Evolutionary conservation across 2,888 invertebrate genomes (phyloP), one percentile per base, ranked within the genome.

Genomic region (Poecilobothrus nobilitatus): DNA sequence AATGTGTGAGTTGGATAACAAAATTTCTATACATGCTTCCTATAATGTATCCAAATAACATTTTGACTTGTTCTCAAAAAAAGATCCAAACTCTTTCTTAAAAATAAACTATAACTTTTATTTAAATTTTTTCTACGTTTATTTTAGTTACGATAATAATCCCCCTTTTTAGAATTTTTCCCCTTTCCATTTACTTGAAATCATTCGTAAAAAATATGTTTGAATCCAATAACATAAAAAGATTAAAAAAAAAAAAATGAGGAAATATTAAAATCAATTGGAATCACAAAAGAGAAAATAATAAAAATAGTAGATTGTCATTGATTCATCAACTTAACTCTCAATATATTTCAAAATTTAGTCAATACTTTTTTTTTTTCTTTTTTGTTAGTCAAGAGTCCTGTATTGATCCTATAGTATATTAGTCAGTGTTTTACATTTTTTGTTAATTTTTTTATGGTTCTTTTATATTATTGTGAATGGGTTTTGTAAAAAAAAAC

Each of bases 271-370:
- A 27, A 53, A 53, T 53, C 53, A 53, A 53, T 53, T 53, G 53
- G 53, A 53, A 18, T 53, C 6, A 18, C 15, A 53, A 12, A 53
- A 53, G 7, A 12, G 53, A 18, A 18, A 15, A 41, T 27, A 41
- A 41, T 12, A 41, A 41, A 41, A 53, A 53, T 18, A 15, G n/a
- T 53, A 18, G 53, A 53, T 18, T 53, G 53, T 53, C 53, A 53
- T 53, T 53, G 53, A 53, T 53, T 53, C 53, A 53, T 53, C 53
- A 53, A 53, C 53, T 53, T 53, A 53, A 53, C 53, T 53, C 53
- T 53, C 53, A 53, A 53, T 53, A 53, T 53, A 27, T 5, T 4
- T 27, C 27, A 27, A 27, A 53, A 53, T 53, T 53, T 53, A 53
- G 53, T 53, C 53, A 53, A 53, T 53, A 8, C 18, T 53, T 53